These are phyloP conservation scores for Brachionus angularis DNA, from an alignment of 1,140 invertebrate species.

Conservation along the genomic window DNA sequence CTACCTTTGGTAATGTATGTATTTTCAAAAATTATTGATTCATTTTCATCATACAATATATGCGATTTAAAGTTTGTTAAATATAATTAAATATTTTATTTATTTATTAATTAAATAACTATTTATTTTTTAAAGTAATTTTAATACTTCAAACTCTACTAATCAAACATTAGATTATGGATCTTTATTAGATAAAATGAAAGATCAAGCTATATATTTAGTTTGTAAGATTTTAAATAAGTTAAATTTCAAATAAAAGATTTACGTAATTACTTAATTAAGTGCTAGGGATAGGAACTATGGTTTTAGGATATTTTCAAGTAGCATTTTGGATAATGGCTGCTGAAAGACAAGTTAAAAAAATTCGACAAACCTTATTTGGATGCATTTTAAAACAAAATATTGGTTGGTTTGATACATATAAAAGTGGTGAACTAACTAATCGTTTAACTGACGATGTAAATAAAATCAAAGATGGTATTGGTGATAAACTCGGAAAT, in stretches of 20 bases:
- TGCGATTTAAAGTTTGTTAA: too few species aligned
- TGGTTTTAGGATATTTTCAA: slow-evolving; percentile 47
- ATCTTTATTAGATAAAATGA: not conserved
- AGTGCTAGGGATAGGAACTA: too few species aligned
- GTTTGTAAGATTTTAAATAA: not conserved
- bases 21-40: slow-evolving; percentile 50
- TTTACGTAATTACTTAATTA: too few species aligned
- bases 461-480: slow-evolving; percentile 78
- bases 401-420: slow-evolving; percentile 82
- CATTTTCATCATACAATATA: too few species aligned
- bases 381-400: slow-evolving; percentile 76
- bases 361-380: slow-evolving; percentile 60
- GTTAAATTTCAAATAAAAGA: too few species aligned
- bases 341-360: slow-evolving; percentile 50
- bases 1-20: slow-evolving; percentile 55
- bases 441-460: slow-evolving; percentile 72
- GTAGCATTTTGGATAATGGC: slow-evolving; percentile 49
- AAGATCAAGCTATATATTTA: slow-evolving; percentile 26
- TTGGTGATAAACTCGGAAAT: slow-evolving; percentile 78
- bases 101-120: too few species aligned
- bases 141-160: too few species aligned
- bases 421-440: slow-evolving; percentile 79
- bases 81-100: too few species aligned
- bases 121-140: too few species aligned
- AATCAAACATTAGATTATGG: too few species aligned